phyloP scores from a whole-genome alignment of 64 coral and sea anemone species.

The Acropora yongei region DNA sequence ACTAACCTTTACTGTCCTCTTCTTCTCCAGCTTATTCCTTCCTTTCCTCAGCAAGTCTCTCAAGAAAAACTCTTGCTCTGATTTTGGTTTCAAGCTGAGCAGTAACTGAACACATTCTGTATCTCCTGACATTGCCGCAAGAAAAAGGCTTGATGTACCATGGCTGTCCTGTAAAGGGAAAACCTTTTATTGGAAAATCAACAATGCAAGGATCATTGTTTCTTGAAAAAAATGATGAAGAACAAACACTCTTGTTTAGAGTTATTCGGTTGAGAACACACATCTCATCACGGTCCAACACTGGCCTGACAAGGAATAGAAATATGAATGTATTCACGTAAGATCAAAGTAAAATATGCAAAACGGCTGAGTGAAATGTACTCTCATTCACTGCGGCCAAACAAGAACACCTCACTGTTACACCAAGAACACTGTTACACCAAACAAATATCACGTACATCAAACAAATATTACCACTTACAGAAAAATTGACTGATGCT shows the following conservation, averaged over 20 bases:
- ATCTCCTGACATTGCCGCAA: slow-evolving; percentile 86
- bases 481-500: slow-evolving; percentile 60
- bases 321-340: too few species aligned
- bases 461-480: not conserved
- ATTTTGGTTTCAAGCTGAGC: slow-evolving; percentile 91
- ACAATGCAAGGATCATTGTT: too few species aligned
- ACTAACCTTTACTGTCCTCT: slow-evolving; percentile 68
- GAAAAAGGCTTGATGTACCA: slow-evolving; percentile 85
- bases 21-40: slow-evolving; percentile 67
- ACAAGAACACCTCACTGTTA: slow-evolving; percentile 55
- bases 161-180: slow-evolving; percentile 65
- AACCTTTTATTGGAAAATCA: not conserved
- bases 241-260: too few species aligned
- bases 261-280: too few species aligned
- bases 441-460: too few species aligned
- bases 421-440: slow-evolving; percentile 67
- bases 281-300: too few species aligned
- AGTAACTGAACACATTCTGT: slow-evolving; percentile 84
- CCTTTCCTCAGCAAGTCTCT: slow-evolving; percentile 68
- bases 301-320: too few species aligned
- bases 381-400: slow-evolving; percentile 60
- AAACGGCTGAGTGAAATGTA: too few species aligned
- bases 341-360: too few species aligned
- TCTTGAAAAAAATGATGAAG: too few species aligned
- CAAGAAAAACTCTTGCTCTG: slow-evolving; percentile 87